Evolutionary conservation across 2,113 vertebrate species (phyloP), one percentile per base, ranked within the genome.

Genomic region (Paracanthobrama guichenoti): DNA sequence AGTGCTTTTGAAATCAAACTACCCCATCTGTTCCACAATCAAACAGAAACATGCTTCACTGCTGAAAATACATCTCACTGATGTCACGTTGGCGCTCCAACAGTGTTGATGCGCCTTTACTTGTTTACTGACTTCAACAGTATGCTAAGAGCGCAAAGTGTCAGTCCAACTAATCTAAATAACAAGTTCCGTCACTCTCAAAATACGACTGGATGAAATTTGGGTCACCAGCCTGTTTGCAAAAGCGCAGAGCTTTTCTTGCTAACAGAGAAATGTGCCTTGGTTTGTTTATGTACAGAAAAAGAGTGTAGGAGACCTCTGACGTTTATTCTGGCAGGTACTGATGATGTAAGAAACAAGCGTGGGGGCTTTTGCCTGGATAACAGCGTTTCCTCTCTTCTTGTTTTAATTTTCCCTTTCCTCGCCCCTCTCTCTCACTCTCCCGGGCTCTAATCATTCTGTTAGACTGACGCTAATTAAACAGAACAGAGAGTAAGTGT

Each of bases 401-500:
- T 22, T 66, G 42, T 69, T 31, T 39, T 46, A 57, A 50, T 74
- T 73, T 76, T 64, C 64, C 46, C n/a, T 42, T 67, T 66, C 55
- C 10, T 77, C 76, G 1, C 59, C 14, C 44, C 31, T 9, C 72
- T 50, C 59, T 53, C 76, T 46, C 79, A 55, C 46, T 72, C 53
- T 67, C 48, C 50, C 60, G n/a, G 76, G 7, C 84, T 87, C 76
- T 81, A 53, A 87, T 84, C 72, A 66, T 83, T 67, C 84, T 74
- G 69, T 71, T 81, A 79, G 79, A 64, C 62, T 83, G 81, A 57
- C 62, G 42, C 75, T 90, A 83, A 87, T 90, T 85, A 89, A 84
- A 83, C 50, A 31, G 82, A 87, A 74, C 57, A 86, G 81, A 76
- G 79, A 84, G 20, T 87, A 80, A 78, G 35, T 75, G 85, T 83